A percentile compares a stretch with the other conserved stretches of the same genome.
These are phyloP conservation scores for Mobula birostris DNA, from an alignment of 2,113 vertebrate genomes.

Conservation along the genomic window DNA sequence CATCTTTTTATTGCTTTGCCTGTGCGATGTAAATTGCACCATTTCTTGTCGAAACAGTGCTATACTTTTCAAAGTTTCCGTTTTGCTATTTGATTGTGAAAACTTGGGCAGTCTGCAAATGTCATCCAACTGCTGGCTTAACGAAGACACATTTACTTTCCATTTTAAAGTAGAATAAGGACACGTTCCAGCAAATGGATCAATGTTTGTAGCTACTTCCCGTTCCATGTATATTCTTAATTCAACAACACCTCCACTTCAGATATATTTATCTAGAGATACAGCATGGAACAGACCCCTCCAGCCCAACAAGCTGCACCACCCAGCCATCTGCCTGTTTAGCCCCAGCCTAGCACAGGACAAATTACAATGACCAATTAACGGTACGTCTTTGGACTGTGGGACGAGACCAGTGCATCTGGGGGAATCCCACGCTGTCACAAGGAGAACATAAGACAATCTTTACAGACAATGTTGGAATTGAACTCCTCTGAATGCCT, in stretches of 20 bases:
- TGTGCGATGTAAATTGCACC: neutral
- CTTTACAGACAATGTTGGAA: too few relatives aligned
- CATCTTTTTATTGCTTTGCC: neutral
- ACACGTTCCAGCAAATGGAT: neutral
- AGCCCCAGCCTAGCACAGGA: too few relatives aligned
- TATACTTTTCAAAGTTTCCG: neutral
- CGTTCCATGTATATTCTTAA: neutral
- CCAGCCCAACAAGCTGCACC: too few relatives aligned
- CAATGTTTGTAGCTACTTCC: neutral
- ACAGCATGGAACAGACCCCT: too few relatives aligned
- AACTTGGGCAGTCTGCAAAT: neutral
- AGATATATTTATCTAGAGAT: too few relatives aligned
- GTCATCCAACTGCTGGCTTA: neutral
- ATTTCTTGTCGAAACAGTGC: neutral
- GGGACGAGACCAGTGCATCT: too few relatives aligned
- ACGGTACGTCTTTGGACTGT: too few relatives aligned
- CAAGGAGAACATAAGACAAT: too few relatives aligned
- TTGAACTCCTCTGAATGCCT: too few relatives aligned
- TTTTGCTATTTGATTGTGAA: neutral
- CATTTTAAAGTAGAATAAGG: neutral
- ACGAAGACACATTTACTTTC: neutral
- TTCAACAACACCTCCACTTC: neutral
- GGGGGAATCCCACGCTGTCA: too few relatives aligned
- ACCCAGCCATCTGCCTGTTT: too few relatives aligned
- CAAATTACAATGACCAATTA: too few relatives aligned